These are phyloP conservation scores for Mormyrus iriodes DNA, from an alignment of 2,113 vertebrate species.

Conservation along the genomic window DNA sequence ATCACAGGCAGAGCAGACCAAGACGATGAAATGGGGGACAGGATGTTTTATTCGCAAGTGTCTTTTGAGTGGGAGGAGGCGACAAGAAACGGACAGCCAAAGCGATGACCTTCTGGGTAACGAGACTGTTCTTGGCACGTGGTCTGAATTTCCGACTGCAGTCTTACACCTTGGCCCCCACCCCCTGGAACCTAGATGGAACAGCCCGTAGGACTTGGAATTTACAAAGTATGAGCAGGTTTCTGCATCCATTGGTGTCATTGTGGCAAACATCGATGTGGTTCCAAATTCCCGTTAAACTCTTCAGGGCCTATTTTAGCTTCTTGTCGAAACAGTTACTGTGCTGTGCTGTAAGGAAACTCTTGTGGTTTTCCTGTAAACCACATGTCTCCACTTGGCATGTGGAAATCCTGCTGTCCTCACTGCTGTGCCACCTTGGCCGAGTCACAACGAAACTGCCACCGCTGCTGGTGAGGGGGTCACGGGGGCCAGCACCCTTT, in stretches of 20 bases:
- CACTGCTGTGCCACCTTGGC: background rate
- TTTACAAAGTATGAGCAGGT: background rate
- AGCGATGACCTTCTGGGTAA: constrained; percentile 44
- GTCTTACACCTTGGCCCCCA: background rate
- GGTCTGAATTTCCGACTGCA: background rate
- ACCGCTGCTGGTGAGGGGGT: background rate
- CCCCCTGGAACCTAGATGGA: background rate
- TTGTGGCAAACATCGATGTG: background rate
- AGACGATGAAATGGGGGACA: background rate
- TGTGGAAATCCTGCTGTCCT: background rate
- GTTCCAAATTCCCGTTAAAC: background rate
- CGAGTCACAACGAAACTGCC: background rate
- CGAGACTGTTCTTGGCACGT: background rate
- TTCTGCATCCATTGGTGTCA: background rate
- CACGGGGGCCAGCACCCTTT: background rate
- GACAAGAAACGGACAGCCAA: constrained; percentile 20
- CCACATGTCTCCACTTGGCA: background rate
- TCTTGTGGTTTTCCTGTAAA: background rate
- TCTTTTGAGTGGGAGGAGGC: background rate
- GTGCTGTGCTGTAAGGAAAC: background rate
- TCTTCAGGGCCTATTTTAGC: background rate
- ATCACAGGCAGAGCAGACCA: background rate
- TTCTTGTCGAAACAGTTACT: background rate
- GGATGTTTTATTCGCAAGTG: background rate
- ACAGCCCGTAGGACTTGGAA: background rate